phyloP scores from a whole-genome alignment of 2,113 vertebrate species.

The Narcine bancroftii region DNA sequence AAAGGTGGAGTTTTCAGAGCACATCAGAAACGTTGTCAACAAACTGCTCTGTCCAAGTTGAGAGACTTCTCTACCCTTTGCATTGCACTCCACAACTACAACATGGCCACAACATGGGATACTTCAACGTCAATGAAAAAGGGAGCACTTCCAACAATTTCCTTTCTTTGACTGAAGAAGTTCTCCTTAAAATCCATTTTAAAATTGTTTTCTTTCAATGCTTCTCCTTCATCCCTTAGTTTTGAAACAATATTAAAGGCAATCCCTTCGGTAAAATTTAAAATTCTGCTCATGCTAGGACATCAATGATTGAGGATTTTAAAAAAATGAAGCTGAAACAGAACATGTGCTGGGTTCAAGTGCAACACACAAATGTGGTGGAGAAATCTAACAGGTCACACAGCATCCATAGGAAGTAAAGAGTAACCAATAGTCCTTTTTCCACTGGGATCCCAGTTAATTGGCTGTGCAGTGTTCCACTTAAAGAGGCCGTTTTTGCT shows the following conservation, averaged over 20 bases:
- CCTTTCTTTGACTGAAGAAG: not conserved
- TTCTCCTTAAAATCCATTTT: not conserved
- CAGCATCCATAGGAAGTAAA: no score
- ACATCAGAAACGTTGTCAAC: not conserved
- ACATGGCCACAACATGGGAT: not conserved
- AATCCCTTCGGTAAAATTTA: not conserved
- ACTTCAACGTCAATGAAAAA: not conserved
- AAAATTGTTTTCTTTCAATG: not conserved
- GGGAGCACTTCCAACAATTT: not conserved
- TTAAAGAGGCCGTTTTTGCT: no score
- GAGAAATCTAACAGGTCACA: no score
- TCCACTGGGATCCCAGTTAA: no score
- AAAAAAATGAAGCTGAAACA: not conserved
- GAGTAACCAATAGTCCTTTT: no score
- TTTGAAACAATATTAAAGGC: not conserved
- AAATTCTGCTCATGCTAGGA: not conserved
- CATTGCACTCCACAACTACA: not conserved
- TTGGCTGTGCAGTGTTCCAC: no score
- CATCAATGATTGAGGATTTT: not conserved
- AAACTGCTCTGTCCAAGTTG: not conserved
- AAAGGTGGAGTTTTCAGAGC: not conserved
- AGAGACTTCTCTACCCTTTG: no score
- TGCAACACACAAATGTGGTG: no score
- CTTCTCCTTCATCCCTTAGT: not conserved
- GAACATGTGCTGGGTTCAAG: no score